Evolutionary conservation across 1,140 invertebrate species (phyloP).

Genomic region (Nephila pilipes): DNA sequence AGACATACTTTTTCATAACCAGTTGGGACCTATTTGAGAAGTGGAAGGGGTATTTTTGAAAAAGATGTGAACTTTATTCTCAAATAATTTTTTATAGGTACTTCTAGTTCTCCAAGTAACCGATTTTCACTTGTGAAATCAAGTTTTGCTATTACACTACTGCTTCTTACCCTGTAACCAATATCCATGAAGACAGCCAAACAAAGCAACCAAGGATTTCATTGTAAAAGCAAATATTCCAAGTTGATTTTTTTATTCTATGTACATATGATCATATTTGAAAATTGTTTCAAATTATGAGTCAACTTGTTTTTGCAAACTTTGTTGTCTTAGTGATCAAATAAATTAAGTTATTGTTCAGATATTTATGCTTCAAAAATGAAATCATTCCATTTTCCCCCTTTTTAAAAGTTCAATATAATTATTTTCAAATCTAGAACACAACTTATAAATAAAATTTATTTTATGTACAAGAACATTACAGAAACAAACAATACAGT

Average conservation of each 20-base stretch:
- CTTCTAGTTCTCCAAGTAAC: neutral
- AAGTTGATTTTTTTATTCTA: conserved; percentile 17
- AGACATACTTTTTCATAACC: too few relatives aligned
- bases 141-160: conserved; percentile 9
- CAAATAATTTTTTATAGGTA: conserved; percentile 10
- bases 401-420: too few relatives aligned
- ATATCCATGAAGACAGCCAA: neutral
- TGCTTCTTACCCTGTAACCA: conserved; percentile 1
- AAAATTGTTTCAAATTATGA: conserved; percentile 1
- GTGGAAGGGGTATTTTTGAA: neutral
- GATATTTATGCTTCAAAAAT: neutral
- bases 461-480: neutral
- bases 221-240: neutral
- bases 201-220: neutral
- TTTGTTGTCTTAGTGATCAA: neutral
- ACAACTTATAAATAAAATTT: neutral
- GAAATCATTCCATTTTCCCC: too few relatives aligned
- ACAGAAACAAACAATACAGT: neutral
- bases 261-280: conserved; percentile 2
- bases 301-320: conserved; percentile 26
- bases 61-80: too few relatives aligned
- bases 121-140: neutral
- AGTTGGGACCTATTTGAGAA: too few relatives aligned
- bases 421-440: too few relatives aligned
- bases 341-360: conserved; percentile 21